Evolutionary conservation across 2,888 invertebrate species (phyloP).

Genomic region (Yponomeuta sedellus): DNA sequence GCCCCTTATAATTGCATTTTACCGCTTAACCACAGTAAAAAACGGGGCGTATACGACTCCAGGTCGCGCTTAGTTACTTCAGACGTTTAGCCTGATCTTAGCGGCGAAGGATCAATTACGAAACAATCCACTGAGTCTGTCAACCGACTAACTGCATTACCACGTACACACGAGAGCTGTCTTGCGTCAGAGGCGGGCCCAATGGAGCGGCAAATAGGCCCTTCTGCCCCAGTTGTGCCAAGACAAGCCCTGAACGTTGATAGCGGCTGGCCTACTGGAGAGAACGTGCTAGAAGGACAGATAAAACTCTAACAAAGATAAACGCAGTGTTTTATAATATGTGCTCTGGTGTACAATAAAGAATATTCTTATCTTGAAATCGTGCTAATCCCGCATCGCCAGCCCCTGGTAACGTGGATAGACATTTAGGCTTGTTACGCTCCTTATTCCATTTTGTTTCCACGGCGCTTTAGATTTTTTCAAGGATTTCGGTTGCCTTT

Average conservation of each 20-base stretch:
- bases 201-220: slow-evolving; percentile 64
- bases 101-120: no score
- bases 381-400: no score
- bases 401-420: no score
- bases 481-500: background rate
- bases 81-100: no score
- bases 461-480: background rate
- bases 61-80: no score
- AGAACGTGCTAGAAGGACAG: no score
- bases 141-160: background rate
- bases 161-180: background rate
- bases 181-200: slow-evolving; percentile 47
- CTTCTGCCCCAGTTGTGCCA: slow-evolving; percentile 63
- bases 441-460: background rate
- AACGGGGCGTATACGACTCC: background rate
- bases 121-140: background rate
- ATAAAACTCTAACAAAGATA: no score
- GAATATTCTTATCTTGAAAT: no score
- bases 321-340: no score
- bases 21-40: background rate
- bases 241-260: slow-evolving; percentile 45
- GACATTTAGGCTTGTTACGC: background rate
- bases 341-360: no score
- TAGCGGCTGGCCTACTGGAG: slow-evolving; percentile 7
- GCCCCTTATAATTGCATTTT: background rate